Evolutionary conservation across 2,888 invertebrate genomes (phyloP).

Genomic region (Tiphia femorata): DNA sequence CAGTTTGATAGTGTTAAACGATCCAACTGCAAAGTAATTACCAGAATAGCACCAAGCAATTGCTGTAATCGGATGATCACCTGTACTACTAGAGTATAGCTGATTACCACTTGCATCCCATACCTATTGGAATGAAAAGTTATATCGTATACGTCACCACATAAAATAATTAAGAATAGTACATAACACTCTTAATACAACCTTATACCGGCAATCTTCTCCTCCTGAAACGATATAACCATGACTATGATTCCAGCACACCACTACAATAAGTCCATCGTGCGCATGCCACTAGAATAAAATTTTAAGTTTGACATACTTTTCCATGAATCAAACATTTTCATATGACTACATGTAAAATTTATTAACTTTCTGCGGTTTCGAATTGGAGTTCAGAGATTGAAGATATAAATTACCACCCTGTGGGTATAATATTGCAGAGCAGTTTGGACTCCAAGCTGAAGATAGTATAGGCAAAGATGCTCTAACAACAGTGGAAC

Average conservation of each 20-base stretch:
- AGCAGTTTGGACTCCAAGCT: slow-evolving; percentile 84
- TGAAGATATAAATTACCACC: slow-evolving; percentile 78
- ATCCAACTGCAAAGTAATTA: slow-evolving; percentile 91
- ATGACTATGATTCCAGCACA: slow-evolving; percentile 95
- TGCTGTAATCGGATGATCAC: slow-evolving; percentile 92
- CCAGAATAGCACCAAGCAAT: slow-evolving; percentile 94
- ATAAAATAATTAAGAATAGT: too few relatives aligned
- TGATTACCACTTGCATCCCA: slow-evolving; percentile 95
- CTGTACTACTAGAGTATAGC: slow-evolving; percentile 85
- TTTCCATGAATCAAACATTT: background rate
- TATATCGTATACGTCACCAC: background rate
- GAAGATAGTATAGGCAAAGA: slow-evolving; percentile 86
- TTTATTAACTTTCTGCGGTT: slow-evolving; percentile 75
- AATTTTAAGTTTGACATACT: background rate
- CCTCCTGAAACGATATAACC: slow-evolving; percentile 94
- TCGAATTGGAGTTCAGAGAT: slow-evolving; percentile 81
- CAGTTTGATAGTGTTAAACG: slow-evolving; percentile 90
- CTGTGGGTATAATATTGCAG: slow-evolving; percentile 79
- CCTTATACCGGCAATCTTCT: slow-evolving; percentile 93
- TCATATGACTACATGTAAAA: background rate
- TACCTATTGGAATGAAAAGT: slow-evolving; percentile 74
- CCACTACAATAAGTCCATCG: slow-evolving; percentile 90
- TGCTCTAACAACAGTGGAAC: slow-evolving; percentile 89
- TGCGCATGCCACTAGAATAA: slow-evolving; percentile 92
- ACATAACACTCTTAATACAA: slow-evolving; percentile 53